Conservation (phyloP, 2,888 invertebrate species). For the Oligia latruncula region DNA sequence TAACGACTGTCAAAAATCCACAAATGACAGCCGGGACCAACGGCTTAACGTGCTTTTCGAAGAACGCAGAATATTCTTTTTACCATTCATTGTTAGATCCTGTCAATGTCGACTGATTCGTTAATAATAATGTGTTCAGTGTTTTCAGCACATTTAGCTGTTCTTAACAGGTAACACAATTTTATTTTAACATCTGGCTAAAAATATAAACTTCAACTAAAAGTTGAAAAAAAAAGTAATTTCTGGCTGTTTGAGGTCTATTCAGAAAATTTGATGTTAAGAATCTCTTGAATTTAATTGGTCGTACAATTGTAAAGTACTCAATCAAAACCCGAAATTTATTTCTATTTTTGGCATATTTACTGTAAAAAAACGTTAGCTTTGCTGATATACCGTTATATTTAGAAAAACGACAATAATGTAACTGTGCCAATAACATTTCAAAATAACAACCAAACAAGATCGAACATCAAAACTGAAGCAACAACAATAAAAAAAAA, state of each 20-base stretch:
- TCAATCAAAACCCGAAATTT: too few relatives aligned
- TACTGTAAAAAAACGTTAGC: background rate
- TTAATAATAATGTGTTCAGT: background rate
- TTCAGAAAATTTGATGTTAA: background rate
- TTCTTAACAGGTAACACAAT: background rate
- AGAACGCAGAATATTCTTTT: too few relatives aligned
- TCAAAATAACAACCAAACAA: too few relatives aligned
- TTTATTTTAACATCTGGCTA: background rate
- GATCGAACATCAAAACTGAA: background rate
- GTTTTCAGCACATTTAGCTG: background rate
- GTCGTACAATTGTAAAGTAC: background rate
- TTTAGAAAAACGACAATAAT: background rate
- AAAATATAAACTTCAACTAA: background rate
- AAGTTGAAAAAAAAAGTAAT: background rate
- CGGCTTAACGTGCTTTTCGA: too few relatives aligned
- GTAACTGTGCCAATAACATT: background rate
- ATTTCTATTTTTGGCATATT: background rate
- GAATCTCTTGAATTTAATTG: background rate
- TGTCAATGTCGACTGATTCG: background rate
- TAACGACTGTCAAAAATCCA: too few relatives aligned
- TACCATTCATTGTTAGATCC: background rate
- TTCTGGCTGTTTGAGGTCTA: background rate
- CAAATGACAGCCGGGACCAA: too few relatives aligned
- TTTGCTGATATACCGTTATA: background rate
- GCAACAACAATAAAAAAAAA: background rate